phyloP scores from a whole-genome alignment of 2,888 invertebrate species.

The Dryobota labecula region DNA sequence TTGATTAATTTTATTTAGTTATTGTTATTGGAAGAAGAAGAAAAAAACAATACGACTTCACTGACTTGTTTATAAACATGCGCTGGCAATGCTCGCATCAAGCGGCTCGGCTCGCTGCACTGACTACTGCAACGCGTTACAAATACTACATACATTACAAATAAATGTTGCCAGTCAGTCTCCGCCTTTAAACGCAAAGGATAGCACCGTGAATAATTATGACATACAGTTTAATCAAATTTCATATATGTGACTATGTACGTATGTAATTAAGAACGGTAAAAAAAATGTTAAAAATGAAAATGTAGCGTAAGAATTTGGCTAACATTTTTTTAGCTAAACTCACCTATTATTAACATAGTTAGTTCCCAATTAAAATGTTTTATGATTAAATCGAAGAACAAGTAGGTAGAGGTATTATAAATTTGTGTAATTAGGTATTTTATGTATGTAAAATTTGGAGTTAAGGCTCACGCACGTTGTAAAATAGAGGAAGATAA shows the following conservation, averaged over 20 bases:
- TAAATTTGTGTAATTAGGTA: constrained; percentile 66
- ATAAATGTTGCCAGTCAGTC: too few species aligned
- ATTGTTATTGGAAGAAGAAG: too few species aligned
- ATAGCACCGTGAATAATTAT: constrained; percentile 76
- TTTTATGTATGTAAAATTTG: constrained; percentile 62
- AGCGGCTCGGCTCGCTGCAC: too few species aligned
- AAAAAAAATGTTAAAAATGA: constrained; percentile 62
- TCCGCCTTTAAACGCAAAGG: constrained; percentile 70
- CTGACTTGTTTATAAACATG: too few species aligned
- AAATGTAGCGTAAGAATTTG: constrained; percentile 66
- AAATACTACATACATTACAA: too few species aligned
- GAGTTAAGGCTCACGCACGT: constrained; percentile 46
- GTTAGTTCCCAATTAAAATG: constrained; percentile 68
- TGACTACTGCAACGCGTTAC: too few species aligned
- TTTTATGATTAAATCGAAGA: constrained; percentile 58
- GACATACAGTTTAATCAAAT: constrained; percentile 74
- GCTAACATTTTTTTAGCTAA: constrained; percentile 66
- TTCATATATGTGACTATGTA: constrained; percentile 70
- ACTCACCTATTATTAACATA: constrained; percentile 68
- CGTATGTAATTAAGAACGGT: constrained; percentile 66
- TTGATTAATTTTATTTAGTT: too few species aligned
- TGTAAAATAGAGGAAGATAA: constrained; percentile 51
- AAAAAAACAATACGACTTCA: too few species aligned
- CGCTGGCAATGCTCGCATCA: too few species aligned
- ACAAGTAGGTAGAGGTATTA: constrained; percentile 59